A percentile compares a stretch with the other conserved stretches of the same genome.
Conservation (phyloP, 1,140 invertebrate genomes). For the Drosophila biarmipes region DNA sequence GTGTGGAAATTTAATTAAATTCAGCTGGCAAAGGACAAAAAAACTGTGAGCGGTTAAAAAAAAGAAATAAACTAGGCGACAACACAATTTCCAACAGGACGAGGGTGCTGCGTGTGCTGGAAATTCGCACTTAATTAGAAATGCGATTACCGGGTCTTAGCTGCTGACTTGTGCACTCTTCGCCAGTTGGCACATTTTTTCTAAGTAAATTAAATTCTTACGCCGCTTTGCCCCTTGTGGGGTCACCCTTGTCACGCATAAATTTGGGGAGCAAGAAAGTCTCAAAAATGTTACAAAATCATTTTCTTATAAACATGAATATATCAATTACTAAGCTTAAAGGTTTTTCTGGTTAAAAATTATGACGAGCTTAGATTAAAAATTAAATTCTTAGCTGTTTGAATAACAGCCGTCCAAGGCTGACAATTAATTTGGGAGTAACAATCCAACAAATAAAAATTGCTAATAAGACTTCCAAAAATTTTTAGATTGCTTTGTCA, state of each 20-base stretch:
- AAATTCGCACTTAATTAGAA: slow-evolving; percentile 81
- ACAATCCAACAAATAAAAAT: no score
- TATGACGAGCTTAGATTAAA: no score
- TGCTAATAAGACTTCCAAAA: no score
- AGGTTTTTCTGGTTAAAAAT: background rate
- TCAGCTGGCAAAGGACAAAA: slow-evolving; percentile 67
- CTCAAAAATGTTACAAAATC: background rate
- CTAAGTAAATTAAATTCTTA: slow-evolving; percentile 71
- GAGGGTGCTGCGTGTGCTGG: slow-evolving; percentile 35
- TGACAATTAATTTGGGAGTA: no score
- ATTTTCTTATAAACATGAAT: background rate
- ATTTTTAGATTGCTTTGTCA: no score
- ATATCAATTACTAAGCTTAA: background rate
- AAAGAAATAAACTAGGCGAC: slow-evolving; percentile 75
- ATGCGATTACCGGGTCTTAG: slow-evolving; percentile 75
- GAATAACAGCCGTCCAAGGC: no score
- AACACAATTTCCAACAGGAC: slow-evolving; percentile 64
- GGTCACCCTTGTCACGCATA: slow-evolving; percentile 27
- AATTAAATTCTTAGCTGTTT: no score
- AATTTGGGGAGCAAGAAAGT: slow-evolving; percentile 30
- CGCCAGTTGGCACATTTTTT: slow-evolving; percentile 62
- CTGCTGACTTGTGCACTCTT: slow-evolving; percentile 57
- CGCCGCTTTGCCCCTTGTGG: background rate
- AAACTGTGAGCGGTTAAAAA: slow-evolving; percentile 12
- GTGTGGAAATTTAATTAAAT: slow-evolving; percentile 82